A percentile compares a stretch with the other conserved stretches of the same genome.
These are phyloP conservation scores for Siniperca obscura DNA, from an alignment of 2,797 vertebrate species.

Conservation along the genomic window DNA sequence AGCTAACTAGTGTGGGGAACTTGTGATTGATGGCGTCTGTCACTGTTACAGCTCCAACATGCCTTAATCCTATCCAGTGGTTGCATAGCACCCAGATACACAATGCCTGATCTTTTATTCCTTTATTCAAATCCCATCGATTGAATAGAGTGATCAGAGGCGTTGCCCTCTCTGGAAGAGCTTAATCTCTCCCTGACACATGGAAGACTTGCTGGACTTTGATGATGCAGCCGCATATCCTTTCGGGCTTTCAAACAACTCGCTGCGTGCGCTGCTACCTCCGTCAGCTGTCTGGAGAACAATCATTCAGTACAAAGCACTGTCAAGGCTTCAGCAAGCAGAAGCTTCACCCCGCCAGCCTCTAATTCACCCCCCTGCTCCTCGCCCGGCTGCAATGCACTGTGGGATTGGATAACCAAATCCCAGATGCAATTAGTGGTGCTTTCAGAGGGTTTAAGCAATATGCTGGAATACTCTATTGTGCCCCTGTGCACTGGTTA, in stretches of 20 bases:
- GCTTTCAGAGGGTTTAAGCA: constrained; percentile 85
- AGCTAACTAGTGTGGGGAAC: constrained; percentile 85
- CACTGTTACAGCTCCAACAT: constrained; percentile 77
- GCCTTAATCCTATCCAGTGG: constrained; percentile 79
- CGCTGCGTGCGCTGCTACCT: constrained; percentile 78
- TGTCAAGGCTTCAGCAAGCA: constrained; percentile 87
- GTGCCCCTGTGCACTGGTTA: constrained; percentile 74
- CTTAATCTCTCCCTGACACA: constrained; percentile 87
- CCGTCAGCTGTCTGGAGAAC: constrained; percentile 89
- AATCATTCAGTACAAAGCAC: constrained; percentile 89
- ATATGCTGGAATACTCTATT: constrained; percentile 77
- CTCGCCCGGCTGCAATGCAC: constrained; percentile 80
- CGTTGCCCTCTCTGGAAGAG: constrained; percentile 85
- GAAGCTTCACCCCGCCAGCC: constrained; percentile 82
- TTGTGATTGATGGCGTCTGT: constrained; percentile 87
- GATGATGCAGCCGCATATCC: constrained; percentile 87
- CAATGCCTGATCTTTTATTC: constrained; percentile 83
- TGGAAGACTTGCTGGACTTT: constrained; percentile 87
- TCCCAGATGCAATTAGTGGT: constrained; percentile 87
- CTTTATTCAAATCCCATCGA: constrained; percentile 88
- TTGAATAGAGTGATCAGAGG: constrained; percentile 88
- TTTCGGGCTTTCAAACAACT: constrained; percentile 88
- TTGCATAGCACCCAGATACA: constrained; percentile 77
- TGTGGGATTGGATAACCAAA: constrained; percentile 85
- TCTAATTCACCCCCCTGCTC: constrained; percentile 83